Percentiles rank a stretch among this genome's conserved stretches.
phyloP scores from a whole-genome alignment of 2,113 vertebrate species.

The Chrysochloris asiatica region DNA sequence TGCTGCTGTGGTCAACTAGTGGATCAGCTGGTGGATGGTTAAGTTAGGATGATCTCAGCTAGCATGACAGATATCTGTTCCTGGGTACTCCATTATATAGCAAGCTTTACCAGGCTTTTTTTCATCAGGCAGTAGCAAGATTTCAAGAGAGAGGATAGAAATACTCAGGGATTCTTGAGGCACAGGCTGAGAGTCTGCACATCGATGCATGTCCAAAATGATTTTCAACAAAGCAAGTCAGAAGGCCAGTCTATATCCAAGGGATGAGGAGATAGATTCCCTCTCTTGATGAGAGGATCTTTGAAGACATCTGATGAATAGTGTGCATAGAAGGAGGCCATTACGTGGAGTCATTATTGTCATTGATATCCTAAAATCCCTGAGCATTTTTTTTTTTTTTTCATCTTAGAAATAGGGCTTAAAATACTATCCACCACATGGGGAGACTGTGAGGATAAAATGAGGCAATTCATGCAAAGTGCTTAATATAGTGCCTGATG shows the following conservation, averaged over 20 bases:
- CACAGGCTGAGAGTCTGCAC: not conserved
- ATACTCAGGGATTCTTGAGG: not conserved
- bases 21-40: not conserved
- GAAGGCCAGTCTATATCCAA: not conserved
- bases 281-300: not conserved
- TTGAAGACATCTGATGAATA: not conserved
- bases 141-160: not conserved
- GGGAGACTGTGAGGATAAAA: not conserved
- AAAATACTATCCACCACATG: not conserved
- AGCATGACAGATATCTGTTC: not conserved
- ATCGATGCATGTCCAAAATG: not conserved
- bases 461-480: not conserved
- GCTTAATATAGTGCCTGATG: not conserved
- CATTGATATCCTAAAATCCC: not conserved
- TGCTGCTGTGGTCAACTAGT: not conserved
- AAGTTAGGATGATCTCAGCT: not conserved
- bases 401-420: not conserved
- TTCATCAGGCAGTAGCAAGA: not conserved
- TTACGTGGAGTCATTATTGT: not conserved
- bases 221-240: not conserved
- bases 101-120: not conserved
- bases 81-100: not conserved
- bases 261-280: not conserved
- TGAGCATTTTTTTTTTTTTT: not conserved
- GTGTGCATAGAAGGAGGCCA: not conserved